Base-by-base conservation (phyloP, 2,113 vertebrate species). In the Ctenodactylus gundi region DNA sequence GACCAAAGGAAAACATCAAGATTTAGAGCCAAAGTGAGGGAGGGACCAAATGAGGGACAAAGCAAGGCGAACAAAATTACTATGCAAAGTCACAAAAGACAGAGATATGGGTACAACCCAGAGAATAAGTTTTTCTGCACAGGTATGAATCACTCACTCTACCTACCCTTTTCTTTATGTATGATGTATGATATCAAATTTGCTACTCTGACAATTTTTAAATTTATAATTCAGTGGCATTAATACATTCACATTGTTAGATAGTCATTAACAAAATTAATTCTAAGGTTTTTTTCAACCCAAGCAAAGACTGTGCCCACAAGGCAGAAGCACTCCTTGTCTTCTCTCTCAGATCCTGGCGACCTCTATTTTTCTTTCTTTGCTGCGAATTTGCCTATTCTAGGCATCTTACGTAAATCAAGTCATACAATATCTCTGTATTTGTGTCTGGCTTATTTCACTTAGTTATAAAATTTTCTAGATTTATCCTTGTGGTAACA, bases 71-170 rank as follows among this genome's bases (percentile, higher is more conserved):
- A 25, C 1, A 11, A 36, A 49, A 51, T 68, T 73, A 25, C 2
- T 46, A 62, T 31, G 3, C 23, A 34, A 20, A 83, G 77, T 57
- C 65, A 29, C 4, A 29, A 62, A 64, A 68, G 60, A 49, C 23
- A 9, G 4, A 29, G n/a, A 10, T 14, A 7, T 1, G 0, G 7
- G 3, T 64, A 25, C 9, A 8, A 15, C 53, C 14, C 25, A 5
- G 83, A 70, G 51, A n/a, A 34, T 39, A 64, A 6, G 6, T 34
- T 70, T 34, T 70, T 31, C 72, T 80, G 34, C n/a, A 34, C 25
- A 6, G 65, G 44, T n/a, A n/a, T n/a, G n/a, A 23, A 58, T 31
- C 49, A 34, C 7, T 76, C 36, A 39, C 5, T 18, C 41, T 49
- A 27, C 21, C 27, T n/a, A 6, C 34, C 51, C 65, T 62, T 18